phyloP scores from a whole-genome alignment of 2,113 vertebrate genomes.

The Coryphaenoides rupestris region DNA sequence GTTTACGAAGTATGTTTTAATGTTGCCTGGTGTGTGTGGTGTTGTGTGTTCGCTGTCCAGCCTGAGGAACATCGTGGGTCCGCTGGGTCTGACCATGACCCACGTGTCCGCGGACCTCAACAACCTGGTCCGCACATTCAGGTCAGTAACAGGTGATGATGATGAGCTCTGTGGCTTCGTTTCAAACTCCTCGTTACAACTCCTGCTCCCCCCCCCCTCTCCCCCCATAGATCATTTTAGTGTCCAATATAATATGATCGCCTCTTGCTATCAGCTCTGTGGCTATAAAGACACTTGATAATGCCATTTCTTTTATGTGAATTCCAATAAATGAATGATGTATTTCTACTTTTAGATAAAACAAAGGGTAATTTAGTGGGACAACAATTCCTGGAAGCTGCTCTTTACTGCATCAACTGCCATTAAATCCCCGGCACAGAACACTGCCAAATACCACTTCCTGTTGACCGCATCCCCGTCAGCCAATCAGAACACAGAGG shows the following conservation, averaged over 20 bases:
- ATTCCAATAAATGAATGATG: background rate
- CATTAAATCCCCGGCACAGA: background rate
- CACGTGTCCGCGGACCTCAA: constrained; percentile 83
- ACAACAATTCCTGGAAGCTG: background rate
- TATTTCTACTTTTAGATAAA: background rate
- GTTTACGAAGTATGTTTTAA: no score
- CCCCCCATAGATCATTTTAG: no score
- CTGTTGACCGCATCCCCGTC: background rate
- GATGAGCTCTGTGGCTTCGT: no score
- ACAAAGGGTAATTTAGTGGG: background rate
- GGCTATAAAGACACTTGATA: no score
- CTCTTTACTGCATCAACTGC: background rate
- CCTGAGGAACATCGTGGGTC: constrained; percentile 78
- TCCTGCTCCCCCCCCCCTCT: no score
- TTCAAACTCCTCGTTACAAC: no score
- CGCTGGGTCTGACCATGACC: constrained; percentile 78
- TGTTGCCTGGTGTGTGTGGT: background rate
- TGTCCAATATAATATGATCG: no score
- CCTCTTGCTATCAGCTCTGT: no score
- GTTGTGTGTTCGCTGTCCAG: constrained; percentile 56
- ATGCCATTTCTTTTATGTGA: background rate
- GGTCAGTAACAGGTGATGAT: no score
- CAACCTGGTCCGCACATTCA: constrained; percentile 88
- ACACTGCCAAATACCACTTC: background rate
- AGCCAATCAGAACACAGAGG: background rate